Evolutionary conservation across 2,888 invertebrate genomes (phyloP), one percentile per base, ranked within the genome.

Genomic region (Mactromeris polynyma): DNA sequence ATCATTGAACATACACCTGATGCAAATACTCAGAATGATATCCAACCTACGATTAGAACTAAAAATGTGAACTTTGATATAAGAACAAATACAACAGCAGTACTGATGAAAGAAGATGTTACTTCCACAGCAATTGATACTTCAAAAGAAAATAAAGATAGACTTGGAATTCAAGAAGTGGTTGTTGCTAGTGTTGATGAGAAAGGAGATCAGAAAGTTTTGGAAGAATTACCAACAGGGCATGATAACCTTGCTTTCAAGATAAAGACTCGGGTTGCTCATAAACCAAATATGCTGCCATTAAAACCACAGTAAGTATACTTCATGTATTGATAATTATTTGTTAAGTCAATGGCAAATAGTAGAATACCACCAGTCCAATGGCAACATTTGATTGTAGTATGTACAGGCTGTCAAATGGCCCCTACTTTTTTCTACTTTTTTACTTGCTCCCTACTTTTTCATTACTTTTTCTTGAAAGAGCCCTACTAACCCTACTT

Each of bases 241-340:
- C 87, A 87, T 64, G 91, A 92, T 69, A 88, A 89, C 69, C 58
- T 90, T 51, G 92, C 92, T 7, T 83, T 88, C 36, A 92, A 92
- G 82, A 89, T 78, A 42, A 90, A 90, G 64, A 64, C 86, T 19
- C 69, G 92, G 69, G 81, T 90, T 82, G 92, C 92, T 40, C 92
- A 92, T 42, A 89, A 90, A 83, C 86, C 90, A 31, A 88, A 86
- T 36, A 78, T 82, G n/a, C 85, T 83, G 38, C 83, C 87, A 6
- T 81, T 81, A 11, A 85, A 81, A 81, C 51, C 83, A 33, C 69
- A 38, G 90, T 90, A 69, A 83, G 87, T 90, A 38, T 21, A 58
- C 11, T 2, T 33, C 31, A 6, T 31, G 14, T 81, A 2, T 51
- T n/a, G n/a, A n/a, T n/a, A n/a, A n/a, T n/a, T n/a, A n/a, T n/a